phyloP scores from a whole-genome alignment of 2,113 vertebrate genomes.

The Pagrus major region DNA sequence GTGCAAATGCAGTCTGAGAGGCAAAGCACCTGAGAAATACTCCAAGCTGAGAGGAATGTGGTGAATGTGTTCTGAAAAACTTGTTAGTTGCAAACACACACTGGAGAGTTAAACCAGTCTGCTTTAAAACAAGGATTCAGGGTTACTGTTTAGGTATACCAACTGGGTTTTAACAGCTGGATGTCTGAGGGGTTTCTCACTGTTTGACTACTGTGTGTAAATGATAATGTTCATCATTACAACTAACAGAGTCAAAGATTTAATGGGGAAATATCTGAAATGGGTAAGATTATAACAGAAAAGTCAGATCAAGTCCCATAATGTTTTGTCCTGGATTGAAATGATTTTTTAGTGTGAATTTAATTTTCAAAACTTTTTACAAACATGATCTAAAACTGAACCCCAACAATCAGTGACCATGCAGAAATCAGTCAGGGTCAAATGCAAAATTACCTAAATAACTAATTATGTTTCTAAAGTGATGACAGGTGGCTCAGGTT shows the following conservation, averaged over 20 bases:
- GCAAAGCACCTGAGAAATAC: background rate
- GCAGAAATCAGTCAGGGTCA: background rate
- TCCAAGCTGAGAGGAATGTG: slow-evolving; percentile 4
- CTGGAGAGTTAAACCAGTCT: background rate
- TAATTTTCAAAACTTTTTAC: background rate
- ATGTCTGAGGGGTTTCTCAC: background rate
- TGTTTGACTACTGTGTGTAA: background rate
- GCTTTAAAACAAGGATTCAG: background rate
- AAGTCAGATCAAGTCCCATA: background rate
- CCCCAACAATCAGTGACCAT: background rate
- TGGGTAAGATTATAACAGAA: too few species aligned
- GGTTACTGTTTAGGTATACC: background rate
- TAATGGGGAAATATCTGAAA: background rate
- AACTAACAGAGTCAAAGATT: too few species aligned
- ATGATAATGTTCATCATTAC: background rate
- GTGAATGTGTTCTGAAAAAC: slow-evolving; percentile 18
- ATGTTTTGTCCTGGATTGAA: background rate
- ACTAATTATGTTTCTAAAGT: background rate
- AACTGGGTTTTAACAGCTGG: background rate
- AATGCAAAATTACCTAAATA: background rate
- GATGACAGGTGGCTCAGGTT: background rate
- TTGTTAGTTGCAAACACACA: background rate
- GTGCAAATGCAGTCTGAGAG: background rate
- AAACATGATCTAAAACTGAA: background rate
- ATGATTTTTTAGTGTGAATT: background rate